phyloP scores from a whole-genome alignment of 1,140 invertebrate genomes.

The Anastrepha obliqua region DNA sequence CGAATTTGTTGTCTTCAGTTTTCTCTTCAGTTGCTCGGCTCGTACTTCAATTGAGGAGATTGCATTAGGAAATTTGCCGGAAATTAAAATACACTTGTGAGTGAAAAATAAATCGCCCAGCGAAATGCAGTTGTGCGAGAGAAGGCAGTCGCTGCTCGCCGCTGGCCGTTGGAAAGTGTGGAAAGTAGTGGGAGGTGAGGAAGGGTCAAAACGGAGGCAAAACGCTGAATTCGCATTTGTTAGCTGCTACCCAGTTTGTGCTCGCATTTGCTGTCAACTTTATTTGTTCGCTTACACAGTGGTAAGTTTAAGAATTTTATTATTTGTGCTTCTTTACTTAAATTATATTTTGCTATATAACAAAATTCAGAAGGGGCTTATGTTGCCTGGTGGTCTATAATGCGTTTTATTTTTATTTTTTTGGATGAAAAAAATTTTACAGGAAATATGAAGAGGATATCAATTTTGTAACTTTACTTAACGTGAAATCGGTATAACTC shows the following conservation, averaged over 20 bases:
- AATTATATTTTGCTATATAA: too few species aligned
- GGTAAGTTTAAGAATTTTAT: neutral
- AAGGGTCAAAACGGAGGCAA: neutral
- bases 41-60: slow-evolving; percentile 63
- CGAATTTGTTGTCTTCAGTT: neutral
- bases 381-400: too few species aligned
- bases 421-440: too few species aligned
- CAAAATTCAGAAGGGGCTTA: too few species aligned
- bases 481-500: too few species aligned
- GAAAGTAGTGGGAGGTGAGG: neutral
- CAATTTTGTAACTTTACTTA: too few species aligned
- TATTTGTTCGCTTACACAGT: neutral
- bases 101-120: slow-evolving; percentile 63
- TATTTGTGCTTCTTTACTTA: too few species aligned
- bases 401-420: too few species aligned
- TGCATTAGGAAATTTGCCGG: slow-evolving; percentile 74
- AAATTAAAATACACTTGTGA: slow-evolving; percentile 73
- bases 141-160: neutral
- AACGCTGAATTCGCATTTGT: slow-evolving; percentile 9
- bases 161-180: neutral
- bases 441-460: too few species aligned
- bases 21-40: neutral
- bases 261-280: neutral
- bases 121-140: neutral
- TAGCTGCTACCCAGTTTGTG: neutral